Evolutionary conservation across 2,113 vertebrate species (phyloP).

Genomic region (Lophochroa leadbeateri): DNA sequence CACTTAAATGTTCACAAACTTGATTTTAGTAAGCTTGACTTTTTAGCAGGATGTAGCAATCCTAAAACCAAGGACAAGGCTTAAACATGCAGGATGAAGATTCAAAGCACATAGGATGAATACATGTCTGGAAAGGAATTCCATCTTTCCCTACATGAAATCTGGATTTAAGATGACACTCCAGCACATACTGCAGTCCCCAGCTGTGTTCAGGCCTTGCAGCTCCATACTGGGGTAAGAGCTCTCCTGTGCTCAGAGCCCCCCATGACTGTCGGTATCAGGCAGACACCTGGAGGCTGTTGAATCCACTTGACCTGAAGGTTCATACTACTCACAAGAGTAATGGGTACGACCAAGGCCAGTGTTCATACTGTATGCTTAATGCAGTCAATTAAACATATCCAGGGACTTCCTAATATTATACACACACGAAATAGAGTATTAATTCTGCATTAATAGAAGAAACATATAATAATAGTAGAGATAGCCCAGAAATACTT

Average conservation of each 20-base stretch:
- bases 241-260: accelerated
- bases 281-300: not conserved
- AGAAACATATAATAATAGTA: not conserved
- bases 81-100: not conserved
- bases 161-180: not conserved
- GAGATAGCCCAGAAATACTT: not conserved
- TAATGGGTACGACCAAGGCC: not conserved
- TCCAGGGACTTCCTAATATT: not conserved
- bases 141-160: not conserved
- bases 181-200: not conserved
- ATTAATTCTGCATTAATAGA: not conserved
- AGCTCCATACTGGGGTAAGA: accelerated
- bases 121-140: not conserved
- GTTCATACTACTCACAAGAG: not conserved
- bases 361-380: not conserved
- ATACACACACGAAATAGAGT: accelerated
- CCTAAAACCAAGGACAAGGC: not conserved
- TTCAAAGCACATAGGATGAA: accelerated
- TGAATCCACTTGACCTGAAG: not conserved
- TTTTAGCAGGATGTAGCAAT: not conserved
- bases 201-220: not conserved
- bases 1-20: accelerated
- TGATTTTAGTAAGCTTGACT: not conserved
- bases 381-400: not conserved
- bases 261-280: too few relatives aligned